Percentiles rank a stretch among this genome's conserved stretches.
Evolutionary conservation across 2,113 vertebrate genomes (phyloP).

Genomic region (Neomonachus schauinslandi): DNA sequence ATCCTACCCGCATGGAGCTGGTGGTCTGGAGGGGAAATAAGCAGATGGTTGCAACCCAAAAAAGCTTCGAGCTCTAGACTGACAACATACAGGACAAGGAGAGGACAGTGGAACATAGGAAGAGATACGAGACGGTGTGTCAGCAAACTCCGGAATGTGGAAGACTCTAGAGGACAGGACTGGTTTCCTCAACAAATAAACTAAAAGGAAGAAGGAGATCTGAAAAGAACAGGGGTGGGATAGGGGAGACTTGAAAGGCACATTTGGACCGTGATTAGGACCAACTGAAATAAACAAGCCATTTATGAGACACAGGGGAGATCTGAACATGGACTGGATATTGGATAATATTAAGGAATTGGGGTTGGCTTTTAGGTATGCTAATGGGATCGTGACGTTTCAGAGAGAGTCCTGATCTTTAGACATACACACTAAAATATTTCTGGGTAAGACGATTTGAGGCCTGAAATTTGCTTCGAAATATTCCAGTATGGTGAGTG

Average conservation of each 20-base stretch:
- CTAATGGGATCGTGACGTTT: not conserved
- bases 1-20: fast-evolving
- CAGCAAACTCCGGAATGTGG: not conserved
- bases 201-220: not conserved
- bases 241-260: not conserved
- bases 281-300: not conserved
- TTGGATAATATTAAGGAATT: not conserved
- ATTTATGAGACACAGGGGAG: fast-evolving
- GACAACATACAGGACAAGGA: too few relatives aligned
- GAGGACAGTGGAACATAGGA: not conserved
- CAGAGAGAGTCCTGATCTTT: not conserved
- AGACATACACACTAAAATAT: not conserved
- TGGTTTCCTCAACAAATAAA: not conserved
- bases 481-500: not conserved
- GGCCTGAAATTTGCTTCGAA: not conserved
- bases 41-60: fast-evolving
- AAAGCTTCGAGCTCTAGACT: not conserved
- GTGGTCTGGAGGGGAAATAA: not conserved
- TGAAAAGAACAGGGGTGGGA: not conserved
- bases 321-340: not conserved
- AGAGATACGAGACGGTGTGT: fast-evolving
- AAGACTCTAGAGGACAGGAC: not conserved
- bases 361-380: not conserved
- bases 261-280: fast-evolving
- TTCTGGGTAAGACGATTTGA: not conserved